These are phyloP conservation scores for Camponotus pennsylvanicus DNA, from an alignment of 1,140 invertebrate species.

Conservation along the genomic window DNA sequence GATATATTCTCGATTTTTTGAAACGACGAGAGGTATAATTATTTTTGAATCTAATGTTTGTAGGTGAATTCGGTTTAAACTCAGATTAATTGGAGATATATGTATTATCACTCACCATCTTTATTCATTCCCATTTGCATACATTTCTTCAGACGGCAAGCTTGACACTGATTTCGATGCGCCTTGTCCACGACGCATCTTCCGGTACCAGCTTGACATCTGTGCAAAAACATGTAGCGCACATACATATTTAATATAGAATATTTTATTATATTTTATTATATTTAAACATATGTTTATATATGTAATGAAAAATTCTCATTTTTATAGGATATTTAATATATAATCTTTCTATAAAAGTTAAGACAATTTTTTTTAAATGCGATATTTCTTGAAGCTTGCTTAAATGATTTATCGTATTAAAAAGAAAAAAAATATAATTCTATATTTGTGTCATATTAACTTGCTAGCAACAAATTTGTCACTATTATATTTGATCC, in stretches of 20 bases:
- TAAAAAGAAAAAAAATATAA: not conserved
- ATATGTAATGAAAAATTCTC: not conserved
- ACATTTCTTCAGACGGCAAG: constrained; percentile 99
- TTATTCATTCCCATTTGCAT: constrained; percentile 99
- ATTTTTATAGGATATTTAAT: not conserved
- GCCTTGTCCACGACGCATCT: constrained; percentile 99
- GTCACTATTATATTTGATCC: no score
- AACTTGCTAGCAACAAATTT: no score
- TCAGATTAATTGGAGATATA: not conserved
- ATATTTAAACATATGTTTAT: not conserved
- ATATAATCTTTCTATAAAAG: not conserved
- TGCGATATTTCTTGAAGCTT: not conserved
- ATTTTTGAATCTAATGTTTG: not conserved
- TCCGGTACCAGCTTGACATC: constrained; percentile 98
- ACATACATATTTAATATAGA: not conserved
- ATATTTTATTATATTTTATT: not conserved
- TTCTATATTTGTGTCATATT: no score
- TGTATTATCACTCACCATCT: constrained; percentile 93
- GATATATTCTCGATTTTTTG: not conserved
- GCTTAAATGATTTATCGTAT: not conserved
- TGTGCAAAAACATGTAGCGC: constrained; percentile 84
- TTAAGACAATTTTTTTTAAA: not conserved
- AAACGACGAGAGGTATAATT: not conserved
- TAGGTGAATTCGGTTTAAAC: not conserved
- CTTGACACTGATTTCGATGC: constrained; percentile 99